Evolutionary conservation across 2,113 vertebrate genomes (phyloP), one percentile per base, ranked within the genome.

Genomic region (Myotis lucifugus): DNA sequence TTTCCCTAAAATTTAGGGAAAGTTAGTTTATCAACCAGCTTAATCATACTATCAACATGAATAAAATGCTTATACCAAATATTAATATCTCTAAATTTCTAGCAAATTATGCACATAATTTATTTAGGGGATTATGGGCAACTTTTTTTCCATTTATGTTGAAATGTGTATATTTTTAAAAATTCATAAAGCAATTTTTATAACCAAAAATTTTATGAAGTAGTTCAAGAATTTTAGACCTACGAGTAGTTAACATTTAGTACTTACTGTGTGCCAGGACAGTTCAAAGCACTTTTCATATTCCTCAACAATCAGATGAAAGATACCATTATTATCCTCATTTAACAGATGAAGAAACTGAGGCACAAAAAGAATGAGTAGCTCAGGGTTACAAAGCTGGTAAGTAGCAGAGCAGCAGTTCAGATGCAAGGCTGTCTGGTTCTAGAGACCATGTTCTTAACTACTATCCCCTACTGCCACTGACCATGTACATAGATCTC

Each of bases 331-430:
- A 72, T 29, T 56, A 27, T 85, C 18, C 56, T 81, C 10, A 37
- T 84, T 87, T 91, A 91, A 78, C 32, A 92, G 37, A 67, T 25
- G 32, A 92, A 48, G 29, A 94, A 79, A 77, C 23, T 88, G 42
- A 79, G 52, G 25, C 42, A 88, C n/a, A 69, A 34, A 76, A 77
- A 27, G 29, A 34, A 46, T 73, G 15, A 42, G 12, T 67, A 17
- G 32, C 52, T 50, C 52, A 54, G 46, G 52, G 42, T 94, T 77
- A 77, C 14, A 42, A 5, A 76, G 40, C 40, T 76, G 61, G 2
- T 46, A 70, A n/a, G 18, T 61, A 73, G 17, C 34, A 79, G 11
- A 83, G 21, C 10, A 76, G 10, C 6, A 91, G 23, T 77, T 91
- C 69, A 91, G 25, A 66, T 70, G 15, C 12, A 54, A 54, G 32